phyloP scores from a whole-genome alignment of 2,113 vertebrate genomes.

The Cromileptes altivelis region DNA sequence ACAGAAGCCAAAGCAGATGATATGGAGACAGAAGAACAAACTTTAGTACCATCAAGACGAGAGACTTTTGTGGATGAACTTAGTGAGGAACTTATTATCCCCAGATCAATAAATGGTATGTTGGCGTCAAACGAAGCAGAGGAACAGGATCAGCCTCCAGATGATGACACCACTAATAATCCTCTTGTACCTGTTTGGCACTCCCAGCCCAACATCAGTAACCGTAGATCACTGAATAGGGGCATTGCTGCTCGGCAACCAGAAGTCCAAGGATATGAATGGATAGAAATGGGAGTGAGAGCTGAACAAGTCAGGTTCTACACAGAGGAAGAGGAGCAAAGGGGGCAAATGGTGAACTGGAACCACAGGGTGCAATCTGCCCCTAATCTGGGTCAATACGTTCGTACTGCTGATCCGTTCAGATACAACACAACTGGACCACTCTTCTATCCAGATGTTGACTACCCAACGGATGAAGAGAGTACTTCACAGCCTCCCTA shows the following conservation, averaged over 20 bases:
- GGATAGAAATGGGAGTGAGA: slow-evolving; percentile 62
- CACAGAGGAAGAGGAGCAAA: slow-evolving; percentile 32
- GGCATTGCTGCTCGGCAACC: not conserved
- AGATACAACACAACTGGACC: slow-evolving; percentile 30
- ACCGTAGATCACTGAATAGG: not conserved
- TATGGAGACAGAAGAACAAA: slow-evolving; percentile 40
- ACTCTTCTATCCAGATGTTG: slow-evolving; percentile 68
- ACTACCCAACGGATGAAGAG: slow-evolving; percentile 63
- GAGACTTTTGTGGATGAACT: slow-evolving; percentile 39
- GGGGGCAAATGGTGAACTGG: slow-evolving; percentile 50
- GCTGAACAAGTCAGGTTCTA: slow-evolving; percentile 16
- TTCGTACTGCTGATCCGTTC: not conserved
- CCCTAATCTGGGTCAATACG: slow-evolving; percentile 14
- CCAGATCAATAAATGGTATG: slow-evolving; percentile 44
- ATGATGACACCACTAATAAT: not conserved
- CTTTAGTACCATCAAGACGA: slow-evolving; percentile 4
- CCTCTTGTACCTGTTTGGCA: not conserved
- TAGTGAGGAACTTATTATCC: not conserved
- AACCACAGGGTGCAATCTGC: slow-evolving; percentile 19
- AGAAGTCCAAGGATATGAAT: slow-evolving; percentile 20
- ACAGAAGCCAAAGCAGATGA: slow-evolving; percentile 5
- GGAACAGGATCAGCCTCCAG: slow-evolving; percentile 6
- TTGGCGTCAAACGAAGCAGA: slow-evolving; percentile 15
- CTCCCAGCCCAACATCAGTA: not conserved
- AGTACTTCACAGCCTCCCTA: slow-evolving; percentile 4